Base-by-base conservation (phyloP, 1,140 invertebrate species). In the Probaryconus sp. region DNA sequence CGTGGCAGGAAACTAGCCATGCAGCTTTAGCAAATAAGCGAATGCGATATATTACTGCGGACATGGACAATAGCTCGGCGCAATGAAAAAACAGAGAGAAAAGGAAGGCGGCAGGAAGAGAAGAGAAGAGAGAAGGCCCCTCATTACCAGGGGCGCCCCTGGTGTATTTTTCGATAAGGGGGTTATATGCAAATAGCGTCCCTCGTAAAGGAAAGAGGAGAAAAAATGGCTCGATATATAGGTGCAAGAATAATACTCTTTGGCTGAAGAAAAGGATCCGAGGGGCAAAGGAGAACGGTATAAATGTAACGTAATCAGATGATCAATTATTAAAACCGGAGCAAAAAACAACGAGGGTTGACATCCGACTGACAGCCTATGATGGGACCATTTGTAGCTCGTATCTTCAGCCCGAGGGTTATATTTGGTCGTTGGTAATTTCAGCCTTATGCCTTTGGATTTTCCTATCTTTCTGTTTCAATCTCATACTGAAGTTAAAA, bases 331-430 rank as follows among this genome's bases (percentile, higher is more conserved):
- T 86, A 85, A 86, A 83, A 81, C 71, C 76, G 63, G 79, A 77
- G 80, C 81, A 83, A 87, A 87, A 86, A 86, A 85, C 81, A 85
- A 85, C 82, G 82, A 84, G 84, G 84, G 85, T 86, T 87, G 85
- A 87, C 85, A 85, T 83, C 77, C 80, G 79, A 82, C 77, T 82
- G 81, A 84, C 83, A 82, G 60, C 50, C 63, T 65, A 64, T 60
- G 68, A 69, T 61, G 74, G 64, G 64, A 77, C 69, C 74, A 56
- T 71, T 68, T 53, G 63, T 67, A 71, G 61, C 42, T 48, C 50
- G 58, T 71, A 76, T 72, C 56, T 43, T 9, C 58, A 26, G 35
- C 24, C 65, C 68, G 74, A 77, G 69, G 69, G 69, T 68, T 72
- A 55, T 69, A 77, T 72, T 60, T 50, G 64, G 37, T 65, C 74